A percentile compares a stretch with the other conserved stretches of the same genome.
These are phyloP conservation scores for Dyspetes luteomarginatus DNA, from an alignment of 2,888 invertebrate species.

Conservation along the genomic window DNA sequence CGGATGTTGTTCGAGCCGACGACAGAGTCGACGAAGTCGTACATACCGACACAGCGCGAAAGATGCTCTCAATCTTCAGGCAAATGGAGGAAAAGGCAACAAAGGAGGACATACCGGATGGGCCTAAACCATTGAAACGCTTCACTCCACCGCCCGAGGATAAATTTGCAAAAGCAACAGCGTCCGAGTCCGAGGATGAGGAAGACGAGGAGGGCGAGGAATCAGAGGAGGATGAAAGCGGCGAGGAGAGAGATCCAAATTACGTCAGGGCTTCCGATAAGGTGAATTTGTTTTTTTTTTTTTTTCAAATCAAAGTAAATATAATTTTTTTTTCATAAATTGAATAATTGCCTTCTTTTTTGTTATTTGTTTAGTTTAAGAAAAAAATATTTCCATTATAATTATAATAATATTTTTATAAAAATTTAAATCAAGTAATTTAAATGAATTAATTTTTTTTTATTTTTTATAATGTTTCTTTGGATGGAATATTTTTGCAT, in stretches of 20 bases:
- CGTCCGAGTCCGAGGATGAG: constrained; percentile 83
- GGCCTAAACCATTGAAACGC: constrained; percentile 93
- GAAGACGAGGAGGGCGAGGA: constrained; percentile 86
- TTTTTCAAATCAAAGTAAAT: not conserved
- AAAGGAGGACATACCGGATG: constrained; percentile 85
- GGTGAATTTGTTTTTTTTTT: constrained; percentile 70
- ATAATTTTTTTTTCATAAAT: not conserved
- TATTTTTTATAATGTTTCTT: too few species aligned
- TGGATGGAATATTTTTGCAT: too few species aligned
- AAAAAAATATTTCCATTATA: too few species aligned
- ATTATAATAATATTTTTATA: too few species aligned
- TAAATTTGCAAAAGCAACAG: constrained; percentile 84
- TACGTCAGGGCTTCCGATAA: constrained; percentile 84
- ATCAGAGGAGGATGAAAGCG: constrained; percentile 83
- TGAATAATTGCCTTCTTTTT: not conserved
- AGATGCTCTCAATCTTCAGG: constrained; percentile 95
- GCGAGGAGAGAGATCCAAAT: constrained; percentile 82
- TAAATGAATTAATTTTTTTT: too few species aligned
- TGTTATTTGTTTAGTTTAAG: too few species aligned
- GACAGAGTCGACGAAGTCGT: constrained; percentile 84
- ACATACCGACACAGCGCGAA: constrained; percentile 88
- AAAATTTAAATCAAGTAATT: too few species aligned
- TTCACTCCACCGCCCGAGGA: constrained; percentile 95
- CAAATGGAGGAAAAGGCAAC: constrained; percentile 91
- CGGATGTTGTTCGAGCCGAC: constrained; percentile 88